Evolutionary conservation across 2,888 invertebrate genomes (phyloP).

Genomic region (Catotricha subobsoleta): DNA sequence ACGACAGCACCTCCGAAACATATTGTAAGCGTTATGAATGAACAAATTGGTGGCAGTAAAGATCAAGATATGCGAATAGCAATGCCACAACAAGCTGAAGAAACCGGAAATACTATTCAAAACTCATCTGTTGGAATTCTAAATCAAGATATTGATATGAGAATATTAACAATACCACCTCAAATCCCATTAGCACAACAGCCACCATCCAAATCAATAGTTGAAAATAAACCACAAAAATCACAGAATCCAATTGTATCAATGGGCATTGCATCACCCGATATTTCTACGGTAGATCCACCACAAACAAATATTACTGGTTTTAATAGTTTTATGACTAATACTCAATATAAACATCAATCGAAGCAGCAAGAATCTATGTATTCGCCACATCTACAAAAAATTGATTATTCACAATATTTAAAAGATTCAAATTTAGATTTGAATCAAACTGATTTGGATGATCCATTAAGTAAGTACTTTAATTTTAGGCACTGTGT

Average conservation of each 20-base stretch:
- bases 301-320: slow-evolving; percentile 9
- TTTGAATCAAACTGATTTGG: slow-evolving; percentile 19
- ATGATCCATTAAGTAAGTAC: slow-evolving; percentile 18
- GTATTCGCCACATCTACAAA: too few species aligned
- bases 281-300: too few species aligned
- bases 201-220: too few species aligned
- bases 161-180: slow-evolving; percentile 14
- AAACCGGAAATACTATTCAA: not conserved
- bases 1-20: too few species aligned
- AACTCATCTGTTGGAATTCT: not conserved
- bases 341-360: slow-evolving; percentile 4
- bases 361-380: too few species aligned
- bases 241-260: slow-evolving; percentile 11
- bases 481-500: too few species aligned
- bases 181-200: slow-evolving; percentile 7
- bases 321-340: not conserved
- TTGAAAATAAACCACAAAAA: too few species aligned
- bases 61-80: slow-evolving; percentile 9
- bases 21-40: too few species aligned
- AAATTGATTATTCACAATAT: slow-evolving; percentile 29
- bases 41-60: not conserved
- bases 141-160: slow-evolving; percentile 20
- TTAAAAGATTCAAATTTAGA: slow-evolving; percentile 27
- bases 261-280: slow-evolving; percentile 23
- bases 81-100: not conserved